phyloP scores from a whole-genome alignment of 2,888 invertebrate species.

The Subacronicta megacephala region DNA sequence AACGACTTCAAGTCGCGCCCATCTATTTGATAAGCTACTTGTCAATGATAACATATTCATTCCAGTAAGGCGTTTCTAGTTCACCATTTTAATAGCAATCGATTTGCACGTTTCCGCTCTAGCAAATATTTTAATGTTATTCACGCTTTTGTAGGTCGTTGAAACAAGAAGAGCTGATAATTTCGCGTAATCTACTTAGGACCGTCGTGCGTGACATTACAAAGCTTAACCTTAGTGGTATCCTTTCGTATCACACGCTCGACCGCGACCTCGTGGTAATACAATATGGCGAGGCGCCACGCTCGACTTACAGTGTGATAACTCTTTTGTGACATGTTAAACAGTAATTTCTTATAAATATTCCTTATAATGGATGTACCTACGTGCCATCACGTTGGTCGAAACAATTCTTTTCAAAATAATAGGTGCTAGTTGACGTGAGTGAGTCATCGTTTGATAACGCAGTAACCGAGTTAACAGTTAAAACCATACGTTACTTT shows the following conservation, averaged over 20 bases:
- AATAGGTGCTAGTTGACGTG: slow-evolving; percentile 18
- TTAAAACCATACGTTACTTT: slow-evolving; percentile 3
- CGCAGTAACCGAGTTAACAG: slow-evolving; percentile 7
- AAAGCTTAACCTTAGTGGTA: slow-evolving; percentile 79
- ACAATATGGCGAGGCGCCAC: slow-evolving; percentile 82
- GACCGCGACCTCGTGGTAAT: slow-evolving; percentile 83
- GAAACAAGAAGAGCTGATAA: slow-evolving; percentile 12
- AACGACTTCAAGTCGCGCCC: no score
- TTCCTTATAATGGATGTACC: slow-evolving; percentile 26
- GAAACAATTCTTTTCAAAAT: slow-evolving; percentile 36
- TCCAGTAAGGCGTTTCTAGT: slow-evolving; percentile 34
- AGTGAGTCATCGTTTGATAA: slow-evolving; percentile 33
- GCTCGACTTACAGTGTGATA: slow-evolving; percentile 76
- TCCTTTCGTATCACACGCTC: slow-evolving; percentile 80
- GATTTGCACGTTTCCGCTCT: slow-evolving; percentile 45
- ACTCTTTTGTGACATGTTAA: slow-evolving; percentile 71
- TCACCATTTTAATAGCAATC: slow-evolving; percentile 33
- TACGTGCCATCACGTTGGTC: slow-evolving; percentile 24
- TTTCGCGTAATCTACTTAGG: slow-evolving; percentile 42
- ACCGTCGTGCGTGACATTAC: slow-evolving; percentile 75
- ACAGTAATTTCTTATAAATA: slow-evolving; percentile 43
- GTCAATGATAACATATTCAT: slow-evolving; percentile 41
- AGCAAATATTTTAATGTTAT: slow-evolving; percentile 30
- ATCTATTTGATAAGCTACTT: slow-evolving; percentile 23
- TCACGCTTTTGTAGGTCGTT: background rate